phyloP scores from a whole-genome alignment of 2,888 invertebrate species.

The Polyploca ridens region DNA sequence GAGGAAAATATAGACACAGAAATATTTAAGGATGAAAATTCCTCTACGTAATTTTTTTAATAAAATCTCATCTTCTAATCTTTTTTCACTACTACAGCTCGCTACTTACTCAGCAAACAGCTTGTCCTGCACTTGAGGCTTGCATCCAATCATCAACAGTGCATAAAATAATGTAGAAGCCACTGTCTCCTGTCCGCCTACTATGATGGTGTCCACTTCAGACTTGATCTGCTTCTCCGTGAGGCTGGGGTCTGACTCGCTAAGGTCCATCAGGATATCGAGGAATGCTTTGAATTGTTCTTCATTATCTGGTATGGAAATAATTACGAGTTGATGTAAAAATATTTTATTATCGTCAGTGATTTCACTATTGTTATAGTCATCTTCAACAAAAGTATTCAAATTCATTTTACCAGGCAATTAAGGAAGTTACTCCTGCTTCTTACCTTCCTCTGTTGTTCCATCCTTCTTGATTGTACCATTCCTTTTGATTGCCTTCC shows the following conservation, averaged over 20 bases:
- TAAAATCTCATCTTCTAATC: no score
- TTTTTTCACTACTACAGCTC: no score
- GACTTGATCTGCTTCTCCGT: conserved; percentile 78
- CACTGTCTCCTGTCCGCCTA: conserved; percentile 82
- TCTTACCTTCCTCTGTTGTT: background rate
- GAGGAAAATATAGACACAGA: no score
- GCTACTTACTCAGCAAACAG: conserved; percentile 61
- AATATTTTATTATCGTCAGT: background rate
- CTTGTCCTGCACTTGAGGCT: conserved; percentile 63
- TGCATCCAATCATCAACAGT: conserved; percentile 67
- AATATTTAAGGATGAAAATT: no score
- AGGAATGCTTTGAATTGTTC: conserved; percentile 74
- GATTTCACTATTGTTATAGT: background rate
- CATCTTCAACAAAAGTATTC: background rate
- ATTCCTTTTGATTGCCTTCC: conserved; percentile 31
- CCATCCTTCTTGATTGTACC: conserved; percentile 11
- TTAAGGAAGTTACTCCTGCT: no score
- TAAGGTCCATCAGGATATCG: conserved; percentile 79
- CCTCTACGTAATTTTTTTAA: no score
- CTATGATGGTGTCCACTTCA: conserved; percentile 84
- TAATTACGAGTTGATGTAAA: conserved; percentile 8
- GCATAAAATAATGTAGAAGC: conserved; percentile 65
- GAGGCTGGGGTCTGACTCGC: conserved; percentile 64
- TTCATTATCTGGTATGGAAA: conserved; percentile 25
- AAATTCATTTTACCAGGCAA: background rate